These are phyloP conservation scores for Oophaga pumilio DNA, from an alignment of 2,113 vertebrate genomes.

Conservation along the genomic window DNA sequence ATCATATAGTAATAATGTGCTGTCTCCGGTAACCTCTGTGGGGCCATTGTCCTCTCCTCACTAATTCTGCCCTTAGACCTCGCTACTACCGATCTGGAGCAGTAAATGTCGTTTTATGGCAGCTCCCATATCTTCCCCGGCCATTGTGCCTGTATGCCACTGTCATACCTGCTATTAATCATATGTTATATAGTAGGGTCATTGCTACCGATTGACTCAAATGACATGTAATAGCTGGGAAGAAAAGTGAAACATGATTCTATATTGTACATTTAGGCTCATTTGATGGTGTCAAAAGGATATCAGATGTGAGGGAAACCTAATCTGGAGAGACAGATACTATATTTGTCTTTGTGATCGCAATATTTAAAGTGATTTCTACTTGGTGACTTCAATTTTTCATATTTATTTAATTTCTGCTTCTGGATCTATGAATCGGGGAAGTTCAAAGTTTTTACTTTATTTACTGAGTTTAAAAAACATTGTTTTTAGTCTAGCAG, in stretches of 20 bases:
- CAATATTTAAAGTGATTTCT: background rate
- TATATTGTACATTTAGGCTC: slow-evolving; percentile 6
- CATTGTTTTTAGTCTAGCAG: too few relatives aligned
- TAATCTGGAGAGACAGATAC: background rate
- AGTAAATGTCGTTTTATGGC: background rate
- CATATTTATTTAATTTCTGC: background rate
- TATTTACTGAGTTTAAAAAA: too few relatives aligned
- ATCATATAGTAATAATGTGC: background rate
- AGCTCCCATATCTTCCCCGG: background rate
- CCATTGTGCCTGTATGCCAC: background rate
- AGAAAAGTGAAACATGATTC: background rate
- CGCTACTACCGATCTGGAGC: background rate
- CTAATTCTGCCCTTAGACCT: background rate
- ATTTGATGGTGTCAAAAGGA: background rate
- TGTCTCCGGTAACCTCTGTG: background rate
- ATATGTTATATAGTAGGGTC: background rate
- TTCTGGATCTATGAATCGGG: background rate
- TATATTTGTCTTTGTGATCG: slow-evolving; percentile 1
- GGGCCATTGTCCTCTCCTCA: background rate
- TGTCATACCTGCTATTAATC: slow-evolving; percentile 4
- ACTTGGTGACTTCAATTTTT: background rate
- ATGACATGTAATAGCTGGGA: background rate
- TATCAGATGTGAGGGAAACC: background rate
- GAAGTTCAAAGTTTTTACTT: too few relatives aligned
- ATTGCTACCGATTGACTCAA: background rate